Evolutionary conservation across 2,113 vertebrate species (phyloP), one percentile per base, ranked within the genome.

Genomic region (Canis aureus): DNA sequence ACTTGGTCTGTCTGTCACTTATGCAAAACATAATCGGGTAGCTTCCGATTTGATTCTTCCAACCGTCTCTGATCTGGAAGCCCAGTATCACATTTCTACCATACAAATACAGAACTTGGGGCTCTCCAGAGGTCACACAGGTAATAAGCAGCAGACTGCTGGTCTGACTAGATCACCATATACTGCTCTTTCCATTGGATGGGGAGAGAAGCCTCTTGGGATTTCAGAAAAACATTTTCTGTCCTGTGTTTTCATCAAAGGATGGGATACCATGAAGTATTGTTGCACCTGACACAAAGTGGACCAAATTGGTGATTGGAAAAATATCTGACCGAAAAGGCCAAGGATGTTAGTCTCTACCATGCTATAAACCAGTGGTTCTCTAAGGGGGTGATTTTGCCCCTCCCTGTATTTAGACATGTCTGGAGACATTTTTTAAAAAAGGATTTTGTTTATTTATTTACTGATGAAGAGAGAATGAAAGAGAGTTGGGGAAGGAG

Each of bases 201-300:
- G 2, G 11, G 22, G 23, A 82, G 2, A 29, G 38, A 62, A 69
- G 11, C 25, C 55, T 79, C 73, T 1, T 19, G 53, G 62, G 62
- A 88, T 86, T 76, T 43, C 43, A 97, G 85, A 76, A 66, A 96
- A 57, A 78, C 25, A 64, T 51, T 74, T 92, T 87, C 43, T 94
- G 62, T 84, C 62, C n/a, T 11, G 64, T 35, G 23, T 80, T 95
- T 94, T 84, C 71, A 80, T 80, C 64, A 67, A 43, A 10, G 38
- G 5, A 64, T 74, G 43, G 19, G 32, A n/a, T 16, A 62, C 9
- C 64, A n/a, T 32, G 25, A 59, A 59, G 67, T 25, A n/a, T 83
- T 53, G 89, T 73, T 29, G 67, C 6, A 79, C 17, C 7, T 76
- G 23, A 53, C 49, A 13, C 43, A 66, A 78, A 93, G n/a, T 78